Conservation (phyloP, 2,888 invertebrate genomes). For the Pasiphila rectangulata region DNA sequence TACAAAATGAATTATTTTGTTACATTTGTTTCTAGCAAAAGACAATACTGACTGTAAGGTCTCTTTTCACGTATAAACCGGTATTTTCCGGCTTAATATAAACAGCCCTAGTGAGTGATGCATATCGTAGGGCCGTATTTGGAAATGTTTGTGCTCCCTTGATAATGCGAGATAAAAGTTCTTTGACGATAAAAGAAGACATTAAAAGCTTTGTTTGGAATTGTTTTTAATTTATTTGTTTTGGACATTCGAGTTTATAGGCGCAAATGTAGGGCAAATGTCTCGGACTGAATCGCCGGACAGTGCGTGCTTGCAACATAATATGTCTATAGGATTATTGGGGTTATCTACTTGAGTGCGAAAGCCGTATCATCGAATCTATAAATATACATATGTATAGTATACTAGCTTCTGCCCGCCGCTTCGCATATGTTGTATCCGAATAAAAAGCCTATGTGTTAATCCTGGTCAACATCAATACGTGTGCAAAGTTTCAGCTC, state of each 20-base stretch:
- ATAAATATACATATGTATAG: no score
- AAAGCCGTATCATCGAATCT: no score
- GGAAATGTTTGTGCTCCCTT: constrained; percentile 19
- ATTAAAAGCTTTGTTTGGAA: constrained; percentile 22
- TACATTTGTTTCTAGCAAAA: no score
- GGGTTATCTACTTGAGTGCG: no score
- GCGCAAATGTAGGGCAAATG: neutral
- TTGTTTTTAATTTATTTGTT: constrained; percentile 25
- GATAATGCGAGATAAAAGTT: constrained; percentile 25
- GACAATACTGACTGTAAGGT: neutral
- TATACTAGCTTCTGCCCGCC: no score
- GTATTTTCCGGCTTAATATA: neutral
- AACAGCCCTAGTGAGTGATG: constrained; percentile 4
- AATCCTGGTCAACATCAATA: no score
- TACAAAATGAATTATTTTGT: no score
- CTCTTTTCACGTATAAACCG: neutral
- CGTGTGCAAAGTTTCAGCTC: no score
- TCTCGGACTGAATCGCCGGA: neutral
- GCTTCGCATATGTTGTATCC: no score
- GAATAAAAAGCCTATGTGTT: no score
- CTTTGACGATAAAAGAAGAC: constrained; percentile 24
- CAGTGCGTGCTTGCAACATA: no score
- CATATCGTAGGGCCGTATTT: constrained; percentile 13
- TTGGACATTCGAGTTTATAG: constrained; percentile 5
- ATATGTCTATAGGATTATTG: no score